A percentile compares a stretch with the other conserved stretches of the same genome.
Conservation (phyloP, 2,888 invertebrate species). For the Druceiella hillmani region DNA sequence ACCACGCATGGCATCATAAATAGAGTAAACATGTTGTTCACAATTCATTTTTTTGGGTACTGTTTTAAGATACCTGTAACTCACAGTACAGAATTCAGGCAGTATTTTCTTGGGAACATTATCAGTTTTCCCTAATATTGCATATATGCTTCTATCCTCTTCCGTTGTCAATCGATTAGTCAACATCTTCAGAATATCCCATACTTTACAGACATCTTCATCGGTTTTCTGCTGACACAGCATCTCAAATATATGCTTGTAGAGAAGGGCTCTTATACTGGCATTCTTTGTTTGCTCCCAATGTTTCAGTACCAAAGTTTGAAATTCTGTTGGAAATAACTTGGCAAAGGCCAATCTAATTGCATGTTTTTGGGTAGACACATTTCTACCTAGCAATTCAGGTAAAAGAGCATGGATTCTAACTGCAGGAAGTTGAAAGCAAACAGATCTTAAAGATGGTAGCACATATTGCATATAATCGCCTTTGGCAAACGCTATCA, state of each 20-base stretch:
- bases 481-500: conserved; percentile 35
- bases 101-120: conserved; percentile 29
- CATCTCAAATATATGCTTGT: conserved; percentile 31
- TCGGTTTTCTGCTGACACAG: conserved; percentile 31
- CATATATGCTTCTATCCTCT: conserved; percentile 34
- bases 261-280: conserved; percentile 34
- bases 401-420: too few species aligned
- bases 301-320: conserved; percentile 29
- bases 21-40: too few species aligned
- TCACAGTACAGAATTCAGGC: conserved; percentile 31
- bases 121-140: conserved; percentile 27
- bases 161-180: conserved; percentile 32
- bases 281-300: conserved; percentile 35
- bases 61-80: conserved; percentile 32
- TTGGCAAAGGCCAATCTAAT: conserved; percentile 33
- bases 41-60: conserved; percentile 24
- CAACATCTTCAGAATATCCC: conserved; percentile 32
- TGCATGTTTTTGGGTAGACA: conserved; percentile 38
- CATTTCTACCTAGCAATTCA: conserved; percentile 26
- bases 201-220: conserved; percentile 26
- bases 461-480: conserved; percentile 37
- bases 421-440: too few species aligned
- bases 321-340: conserved; percentile 29
- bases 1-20: too few species aligned
- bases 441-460: conserved; percentile 35